Percentiles rank a stretch among this genome's conserved stretches.
These are phyloP conservation scores for Penaeus vannamei DNA, from an alignment of 1,140 invertebrate species.

Conservation along the genomic window DNA sequence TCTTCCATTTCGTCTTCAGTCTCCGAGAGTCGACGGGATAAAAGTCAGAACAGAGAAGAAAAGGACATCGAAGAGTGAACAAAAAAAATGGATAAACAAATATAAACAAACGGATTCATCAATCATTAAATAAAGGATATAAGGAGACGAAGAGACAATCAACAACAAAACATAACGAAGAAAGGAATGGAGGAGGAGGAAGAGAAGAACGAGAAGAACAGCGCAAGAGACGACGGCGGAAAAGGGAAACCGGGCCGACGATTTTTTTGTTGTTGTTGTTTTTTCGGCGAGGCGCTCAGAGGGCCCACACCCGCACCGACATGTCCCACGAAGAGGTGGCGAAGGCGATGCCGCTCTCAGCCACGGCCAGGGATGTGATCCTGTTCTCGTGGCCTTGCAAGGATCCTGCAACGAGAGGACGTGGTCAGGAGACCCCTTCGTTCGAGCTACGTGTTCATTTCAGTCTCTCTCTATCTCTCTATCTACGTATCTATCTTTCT, in stretches of 20 bases:
- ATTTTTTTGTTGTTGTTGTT: neutral
- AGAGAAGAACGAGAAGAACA: neutral
- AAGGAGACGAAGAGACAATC: neutral
- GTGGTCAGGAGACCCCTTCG: constrained; percentile 7
- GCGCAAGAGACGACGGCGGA: neutral
- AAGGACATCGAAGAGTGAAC: too few species aligned
- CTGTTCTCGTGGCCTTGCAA: constrained; percentile 89
- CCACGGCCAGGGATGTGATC: constrained; percentile 86
- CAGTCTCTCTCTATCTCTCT: too few species aligned
- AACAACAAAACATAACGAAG: neutral
- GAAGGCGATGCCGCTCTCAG: constrained; percentile 86
- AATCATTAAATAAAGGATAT: too few species aligned
- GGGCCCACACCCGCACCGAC: constrained; percentile 85
- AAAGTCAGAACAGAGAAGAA: too few species aligned
- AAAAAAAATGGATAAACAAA: neutral
- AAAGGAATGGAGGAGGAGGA: neutral
- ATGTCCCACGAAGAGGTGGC: constrained; percentile 92
- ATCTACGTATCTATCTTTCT: too few species aligned
- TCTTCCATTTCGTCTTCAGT: too few species aligned
- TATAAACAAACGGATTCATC: neutral
- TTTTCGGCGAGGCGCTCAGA: constrained; percentile 30
- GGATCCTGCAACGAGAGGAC: constrained; percentile 76
- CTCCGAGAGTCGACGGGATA: too few species aligned
- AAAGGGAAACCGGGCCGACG: too few species aligned
- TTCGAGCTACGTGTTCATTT: too few species aligned